phyloP scores from a whole-genome alignment of 2,888 invertebrate genomes.

The Melitaea athalia region DNA sequence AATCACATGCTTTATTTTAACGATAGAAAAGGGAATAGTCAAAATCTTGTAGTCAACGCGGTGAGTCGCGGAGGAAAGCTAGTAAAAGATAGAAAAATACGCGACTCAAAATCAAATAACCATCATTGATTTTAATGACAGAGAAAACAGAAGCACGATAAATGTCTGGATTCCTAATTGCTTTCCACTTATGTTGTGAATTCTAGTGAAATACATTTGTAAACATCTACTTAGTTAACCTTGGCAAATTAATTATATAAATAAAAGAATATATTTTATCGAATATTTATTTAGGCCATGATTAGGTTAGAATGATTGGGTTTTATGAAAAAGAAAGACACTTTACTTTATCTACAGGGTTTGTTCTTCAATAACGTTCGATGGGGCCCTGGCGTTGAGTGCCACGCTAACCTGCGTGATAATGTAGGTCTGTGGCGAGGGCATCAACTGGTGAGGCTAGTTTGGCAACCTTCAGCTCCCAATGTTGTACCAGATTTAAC shows the following conservation, averaged over 20 bases:
- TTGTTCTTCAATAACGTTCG: constrained; percentile 75
- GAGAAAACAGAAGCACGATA: not conserved
- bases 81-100: too few species aligned
- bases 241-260: not conserved
- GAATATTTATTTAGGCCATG: not conserved
- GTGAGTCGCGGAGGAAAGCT: too few species aligned
- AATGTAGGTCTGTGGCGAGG: constrained; percentile 83
- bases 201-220: not conserved
- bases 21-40: too few species aligned
- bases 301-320: too few species aligned
- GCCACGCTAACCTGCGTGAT: constrained; percentile 63
- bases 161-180: not conserved
- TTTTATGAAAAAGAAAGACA: too few species aligned
- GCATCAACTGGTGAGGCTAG: constrained; percentile 67
- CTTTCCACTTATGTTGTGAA: not conserved
- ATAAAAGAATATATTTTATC: not conserved
- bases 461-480: constrained; percentile 59
- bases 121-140: not conserved
- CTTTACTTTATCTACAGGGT: constrained; percentile 56
- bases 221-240: not conserved
- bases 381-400: constrained; percentile 82
- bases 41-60: too few species aligned
- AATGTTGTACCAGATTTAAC: constrained; percentile 57
- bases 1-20: too few species aligned
- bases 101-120: too few species aligned